These are phyloP conservation scores for Pantherophis vulpinus DNA, from an alignment of 2,797 vertebrate genomes.

Conservation along the genomic window DNA sequence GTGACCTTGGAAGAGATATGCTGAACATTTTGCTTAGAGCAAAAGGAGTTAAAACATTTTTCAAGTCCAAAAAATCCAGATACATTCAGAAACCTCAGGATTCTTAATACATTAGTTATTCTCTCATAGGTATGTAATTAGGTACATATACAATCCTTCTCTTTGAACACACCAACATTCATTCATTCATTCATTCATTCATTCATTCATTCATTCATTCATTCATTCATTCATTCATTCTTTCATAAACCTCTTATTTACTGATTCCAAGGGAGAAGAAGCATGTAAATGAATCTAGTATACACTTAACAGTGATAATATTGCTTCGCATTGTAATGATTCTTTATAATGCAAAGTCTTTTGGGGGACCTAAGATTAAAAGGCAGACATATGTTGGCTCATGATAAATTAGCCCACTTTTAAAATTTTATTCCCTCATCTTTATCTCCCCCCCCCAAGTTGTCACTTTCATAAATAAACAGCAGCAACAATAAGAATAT, in stretches of 20 bases:
- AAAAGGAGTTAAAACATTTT: neutral
- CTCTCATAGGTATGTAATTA: neutral
- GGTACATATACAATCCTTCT: neutral
- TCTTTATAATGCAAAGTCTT: slow-evolving; percentile 7
- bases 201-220: neutral
- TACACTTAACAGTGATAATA: neutral
- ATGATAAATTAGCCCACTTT: neutral
- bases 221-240: neutral
- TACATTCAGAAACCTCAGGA: too few relatives aligned
- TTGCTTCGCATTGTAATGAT: neutral
- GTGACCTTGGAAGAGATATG: neutral
- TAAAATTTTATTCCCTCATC: neutral
- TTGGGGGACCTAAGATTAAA: neutral
- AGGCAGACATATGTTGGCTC: accelerated
- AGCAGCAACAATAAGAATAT: neutral
- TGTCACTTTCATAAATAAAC: neutral
- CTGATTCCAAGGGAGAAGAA: neutral
- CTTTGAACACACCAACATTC: neutral
- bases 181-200: neutral
- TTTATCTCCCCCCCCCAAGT: neutral
- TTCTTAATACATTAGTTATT: neutral
- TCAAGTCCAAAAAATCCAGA: neutral
- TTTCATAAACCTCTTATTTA: neutral
- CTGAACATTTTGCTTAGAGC: neutral
- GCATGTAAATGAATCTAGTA: neutral